Evolutionary conservation across 2,888 invertebrate species (phyloP).

Genomic region (Pterobdella sp.): DNA sequence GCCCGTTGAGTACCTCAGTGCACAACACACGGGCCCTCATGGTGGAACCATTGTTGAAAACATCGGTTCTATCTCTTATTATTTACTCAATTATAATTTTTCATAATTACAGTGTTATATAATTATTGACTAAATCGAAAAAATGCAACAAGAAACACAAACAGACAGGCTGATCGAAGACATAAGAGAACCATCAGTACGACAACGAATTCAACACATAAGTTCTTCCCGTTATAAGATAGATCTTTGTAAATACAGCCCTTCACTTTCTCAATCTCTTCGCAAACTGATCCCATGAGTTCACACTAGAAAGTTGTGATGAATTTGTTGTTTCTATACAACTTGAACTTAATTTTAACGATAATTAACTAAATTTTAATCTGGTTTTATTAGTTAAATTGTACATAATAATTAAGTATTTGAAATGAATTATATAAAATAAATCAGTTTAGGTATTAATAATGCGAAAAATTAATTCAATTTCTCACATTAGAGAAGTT

Average conservation of each 20-base stretch:
- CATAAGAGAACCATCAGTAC: constrained; percentile 26
- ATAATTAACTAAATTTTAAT: too few species aligned
- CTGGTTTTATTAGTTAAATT: too few species aligned
- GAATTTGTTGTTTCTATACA: too few species aligned
- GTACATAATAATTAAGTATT: too few species aligned
- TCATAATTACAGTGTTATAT: not conserved
- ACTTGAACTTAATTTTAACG: too few species aligned
- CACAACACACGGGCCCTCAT: not conserved
- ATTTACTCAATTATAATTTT: not conserved
- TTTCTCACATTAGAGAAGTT: too few species aligned
- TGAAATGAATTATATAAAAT: too few species aligned
- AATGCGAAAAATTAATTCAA: too few species aligned
- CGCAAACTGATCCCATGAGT: constrained; percentile 36
- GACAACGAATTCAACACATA: constrained; percentile 31
- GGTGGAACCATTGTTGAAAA: constrained; percentile 13
- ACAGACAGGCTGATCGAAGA: constrained; percentile 31
- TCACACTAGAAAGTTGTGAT: not conserved
- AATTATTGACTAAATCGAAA: not conserved
- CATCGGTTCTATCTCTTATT: constrained; percentile 6
- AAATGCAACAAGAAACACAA: not conserved
- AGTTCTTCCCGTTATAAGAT: constrained; percentile 32
- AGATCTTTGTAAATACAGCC: constrained; percentile 27
- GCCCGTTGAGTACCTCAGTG: constrained; percentile 19
- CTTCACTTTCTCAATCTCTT: constrained; percentile 32
- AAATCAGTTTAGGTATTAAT: too few species aligned